Conservation (phyloP, 2,797 vertebrate genomes). For the Merluccius polli region DNA sequence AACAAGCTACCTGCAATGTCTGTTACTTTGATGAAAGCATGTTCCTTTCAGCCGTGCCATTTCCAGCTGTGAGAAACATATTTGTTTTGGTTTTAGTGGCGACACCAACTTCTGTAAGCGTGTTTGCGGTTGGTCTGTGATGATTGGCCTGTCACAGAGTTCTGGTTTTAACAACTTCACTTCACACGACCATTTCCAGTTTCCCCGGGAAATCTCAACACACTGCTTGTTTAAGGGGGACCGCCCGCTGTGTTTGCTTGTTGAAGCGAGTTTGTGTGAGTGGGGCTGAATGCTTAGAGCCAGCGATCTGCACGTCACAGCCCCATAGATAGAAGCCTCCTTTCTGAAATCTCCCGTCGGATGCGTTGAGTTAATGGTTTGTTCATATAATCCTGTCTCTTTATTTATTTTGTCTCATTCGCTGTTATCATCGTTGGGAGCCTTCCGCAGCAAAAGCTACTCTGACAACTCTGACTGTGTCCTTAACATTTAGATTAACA, state of each 20-base stretch:
- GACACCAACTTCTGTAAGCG: background rate
- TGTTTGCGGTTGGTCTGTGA: background rate
- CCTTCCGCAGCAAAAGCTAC: background rate
- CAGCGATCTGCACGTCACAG: background rate
- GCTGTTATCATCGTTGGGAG: background rate
- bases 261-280: constrained; percentile 13
- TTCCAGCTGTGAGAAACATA: background rate
- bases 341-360: background rate
- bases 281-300: background rate
- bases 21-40: background rate
- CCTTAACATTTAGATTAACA: background rate
- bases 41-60: background rate
- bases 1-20: background rate
- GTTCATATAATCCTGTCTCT: background rate
- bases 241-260: constrained; percentile 1
- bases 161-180: background rate
- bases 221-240: background rate
- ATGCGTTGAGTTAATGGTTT: background rate
- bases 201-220: background rate
- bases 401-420: background rate
- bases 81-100: background rate
- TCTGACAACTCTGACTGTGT: background rate
- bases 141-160: background rate
- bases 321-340: background rate
- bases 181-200: background rate